Evolutionary conservation across 2,797 vertebrate genomes (phyloP).

Genomic region (Lateolabrax maculatus): DNA sequence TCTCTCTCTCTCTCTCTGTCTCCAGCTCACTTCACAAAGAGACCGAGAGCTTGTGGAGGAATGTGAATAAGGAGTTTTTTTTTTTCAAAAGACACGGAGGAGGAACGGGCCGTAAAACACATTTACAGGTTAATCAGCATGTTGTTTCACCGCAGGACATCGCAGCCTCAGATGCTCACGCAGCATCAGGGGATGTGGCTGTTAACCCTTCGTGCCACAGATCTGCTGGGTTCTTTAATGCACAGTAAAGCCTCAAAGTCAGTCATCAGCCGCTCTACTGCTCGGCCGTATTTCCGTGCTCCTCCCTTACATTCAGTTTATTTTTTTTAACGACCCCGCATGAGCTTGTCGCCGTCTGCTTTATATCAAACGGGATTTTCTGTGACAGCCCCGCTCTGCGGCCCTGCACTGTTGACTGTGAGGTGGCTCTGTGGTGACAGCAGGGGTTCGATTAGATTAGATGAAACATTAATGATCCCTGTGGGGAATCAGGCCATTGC

Average conservation of each 20-base stretch:
- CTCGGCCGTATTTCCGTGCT: neutral
- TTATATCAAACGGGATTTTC: constrained; percentile 40
- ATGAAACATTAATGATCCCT: constrained; percentile 74
- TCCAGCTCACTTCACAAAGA: neutral
- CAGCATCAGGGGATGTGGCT: constrained; percentile 8
- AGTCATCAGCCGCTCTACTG: neutral
- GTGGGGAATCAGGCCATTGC: constrained; percentile 55
- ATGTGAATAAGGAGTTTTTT: constrained; percentile 29
- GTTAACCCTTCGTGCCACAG: constrained; percentile 20
- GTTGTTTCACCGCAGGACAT: constrained; percentile 58
- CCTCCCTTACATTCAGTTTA: neutral
- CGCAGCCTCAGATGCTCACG: constrained; percentile 21
- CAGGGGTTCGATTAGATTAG: constrained; percentile 66
- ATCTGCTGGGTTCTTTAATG: neutral
- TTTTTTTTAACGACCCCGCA: constrained; percentile 6
- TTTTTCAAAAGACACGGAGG: constrained; percentile 20
- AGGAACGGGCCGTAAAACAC: constrained; percentile 29
- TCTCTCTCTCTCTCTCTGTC: neutral
- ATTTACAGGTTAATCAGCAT: constrained; percentile 63
- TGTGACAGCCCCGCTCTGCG: constrained; percentile 1
- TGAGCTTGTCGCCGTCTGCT: constrained; percentile 28
- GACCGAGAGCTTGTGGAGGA: constrained; percentile 9
- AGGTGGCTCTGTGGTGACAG: constrained; percentile 55
- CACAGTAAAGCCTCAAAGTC: neutral
- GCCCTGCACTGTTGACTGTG: constrained; percentile 7